Conservation (phyloP, 1,140 invertebrate species). For the Papilio polytes region DNA sequence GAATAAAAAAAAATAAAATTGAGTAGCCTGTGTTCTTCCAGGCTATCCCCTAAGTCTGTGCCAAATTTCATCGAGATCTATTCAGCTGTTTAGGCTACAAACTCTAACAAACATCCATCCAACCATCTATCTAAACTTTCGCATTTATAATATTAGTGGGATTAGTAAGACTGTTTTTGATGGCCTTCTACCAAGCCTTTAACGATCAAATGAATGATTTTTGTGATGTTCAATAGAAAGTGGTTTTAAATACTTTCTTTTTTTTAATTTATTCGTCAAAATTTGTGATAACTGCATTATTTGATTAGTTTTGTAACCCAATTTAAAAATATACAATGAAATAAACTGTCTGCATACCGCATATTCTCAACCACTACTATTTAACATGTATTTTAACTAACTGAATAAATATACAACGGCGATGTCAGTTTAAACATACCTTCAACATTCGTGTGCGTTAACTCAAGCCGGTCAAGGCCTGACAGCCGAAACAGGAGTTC, state of each 20-base stretch:
- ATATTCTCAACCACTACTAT: background rate
- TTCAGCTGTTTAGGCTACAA: too few species aligned
- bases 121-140: too few species aligned
- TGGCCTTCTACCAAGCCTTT: background rate
- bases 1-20: too few species aligned
- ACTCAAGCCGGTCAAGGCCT: slow-evolving; percentile 36
- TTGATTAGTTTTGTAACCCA: background rate
- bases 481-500: slow-evolving; percentile 21
- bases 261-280: too few species aligned
- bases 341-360: background rate
- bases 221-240: background rate
- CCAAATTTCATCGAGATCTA: too few species aligned
- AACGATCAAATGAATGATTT: background rate
- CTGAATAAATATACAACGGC: slow-evolving; percentile 14
- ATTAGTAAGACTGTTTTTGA: background rate
- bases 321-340: background rate
- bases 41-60: too few species aligned
- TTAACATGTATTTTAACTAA: slow-evolving; percentile 19
- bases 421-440: slow-evolving; percentile 19
- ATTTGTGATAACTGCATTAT: background rate
- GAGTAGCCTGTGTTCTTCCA: too few species aligned
- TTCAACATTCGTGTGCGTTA: slow-evolving; percentile 34
- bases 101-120: too few species aligned
- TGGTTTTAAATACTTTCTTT: too few species aligned
- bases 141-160: too few species aligned